Percentiles rank a stretch among this genome's conserved stretches.
phyloP scores from a whole-genome alignment of 2,888 invertebrate genomes.

The Caenorhabditis macrosperma region DNA sequence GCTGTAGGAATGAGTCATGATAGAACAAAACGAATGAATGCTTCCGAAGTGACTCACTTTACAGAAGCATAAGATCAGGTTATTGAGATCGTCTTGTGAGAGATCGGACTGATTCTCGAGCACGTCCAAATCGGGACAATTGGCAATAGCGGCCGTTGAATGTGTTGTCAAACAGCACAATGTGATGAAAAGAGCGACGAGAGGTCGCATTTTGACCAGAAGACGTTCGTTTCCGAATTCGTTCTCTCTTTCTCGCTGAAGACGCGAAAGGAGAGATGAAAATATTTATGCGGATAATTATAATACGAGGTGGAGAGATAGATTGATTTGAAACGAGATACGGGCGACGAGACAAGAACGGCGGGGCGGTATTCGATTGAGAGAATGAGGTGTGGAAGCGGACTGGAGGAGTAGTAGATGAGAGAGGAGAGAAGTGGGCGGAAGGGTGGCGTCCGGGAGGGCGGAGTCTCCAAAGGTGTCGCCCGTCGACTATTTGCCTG shows the following conservation, averaged over 20 bases:
- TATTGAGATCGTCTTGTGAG: slow-evolving; percentile 60
- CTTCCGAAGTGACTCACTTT: slow-evolving; percentile 52
- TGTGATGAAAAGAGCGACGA: slow-evolving; percentile 20
- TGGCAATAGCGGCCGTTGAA: slow-evolving; percentile 58
- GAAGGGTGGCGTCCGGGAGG: slow-evolving; percentile 20
- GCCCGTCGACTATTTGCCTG: slow-evolving; percentile 1
- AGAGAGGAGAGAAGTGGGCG: slow-evolving; percentile 15
- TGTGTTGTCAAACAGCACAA: neutral
- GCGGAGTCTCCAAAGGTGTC: slow-evolving; percentile 12
- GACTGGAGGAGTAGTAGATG: neutral
- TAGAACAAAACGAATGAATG: too few relatives aligned
- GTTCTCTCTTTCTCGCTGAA: neutral
- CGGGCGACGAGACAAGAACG: slow-evolving; percentile 14
- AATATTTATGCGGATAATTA: slow-evolving; percentile 7
- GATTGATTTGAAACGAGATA: slow-evolving; percentile 40
- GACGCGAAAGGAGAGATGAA: slow-evolving; percentile 2
- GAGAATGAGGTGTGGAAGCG: slow-evolving; percentile 34
- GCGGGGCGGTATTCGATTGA: slow-evolving; percentile 8
- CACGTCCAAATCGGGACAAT: slow-evolving; percentile 75
- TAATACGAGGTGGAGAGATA: slow-evolving; percentile 8
- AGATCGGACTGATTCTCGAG: slow-evolving; percentile 67
- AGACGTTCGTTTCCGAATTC: neutral
- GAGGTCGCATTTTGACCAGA: slow-evolving; percentile 27
- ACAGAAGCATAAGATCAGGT: slow-evolving; percentile 71
- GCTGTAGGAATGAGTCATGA: slow-evolving; percentile 59